Evolutionary conservation across 2,113 vertebrate species (phyloP), one percentile per base, ranked within the genome.

Genomic region (Pithys albifrons): DNA sequence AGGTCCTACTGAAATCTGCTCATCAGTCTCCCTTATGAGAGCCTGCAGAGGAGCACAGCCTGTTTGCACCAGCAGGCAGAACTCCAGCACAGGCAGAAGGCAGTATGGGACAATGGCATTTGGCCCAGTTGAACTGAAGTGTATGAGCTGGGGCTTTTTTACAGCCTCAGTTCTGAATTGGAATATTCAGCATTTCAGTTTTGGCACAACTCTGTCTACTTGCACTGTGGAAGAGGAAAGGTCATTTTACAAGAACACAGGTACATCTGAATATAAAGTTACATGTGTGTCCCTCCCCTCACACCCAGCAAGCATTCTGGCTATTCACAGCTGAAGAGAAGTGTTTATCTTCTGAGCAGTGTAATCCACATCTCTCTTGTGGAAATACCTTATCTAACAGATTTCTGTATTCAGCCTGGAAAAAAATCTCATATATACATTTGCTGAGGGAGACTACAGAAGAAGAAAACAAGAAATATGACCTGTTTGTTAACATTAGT

Each of bases 1-100:
- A 57, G 12, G 18, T 4, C 25, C 29, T 29, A 0, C 71, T 23
- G 64, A 28, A 58, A 86, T 25, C 18, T 90, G 45, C 58, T 65
- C 20, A 19, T 33, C 29, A 1, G 61, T 67, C 14, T 62, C 37
- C 52, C 46, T 72, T 61, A 17, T 14, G 20, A 86, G 58, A 20
- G 45, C 28, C 14, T 15, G 15, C 49, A 35, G 0, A 22, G 49
- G 28, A 76, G 43, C 14, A 23, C 65, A 64, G 67, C 9, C 59
- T 25, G 48, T 29, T 14, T 61, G 70, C 35, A 71, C 4, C 33
- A 62, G 12, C 69, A 31, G 74, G 58, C 14, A 64, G 15, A 37
- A 27, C 65, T 67, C 37, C 33, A 45, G 72, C 2, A 1, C n/a
- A 49, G 76, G 62, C 0, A 1, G 48, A 52, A 16, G 16, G 25